These are phyloP conservation scores for Microcebus ravelobensis DNA, from an alignment of 2,113 vertebrate genomes.

Conservation along the genomic window DNA sequence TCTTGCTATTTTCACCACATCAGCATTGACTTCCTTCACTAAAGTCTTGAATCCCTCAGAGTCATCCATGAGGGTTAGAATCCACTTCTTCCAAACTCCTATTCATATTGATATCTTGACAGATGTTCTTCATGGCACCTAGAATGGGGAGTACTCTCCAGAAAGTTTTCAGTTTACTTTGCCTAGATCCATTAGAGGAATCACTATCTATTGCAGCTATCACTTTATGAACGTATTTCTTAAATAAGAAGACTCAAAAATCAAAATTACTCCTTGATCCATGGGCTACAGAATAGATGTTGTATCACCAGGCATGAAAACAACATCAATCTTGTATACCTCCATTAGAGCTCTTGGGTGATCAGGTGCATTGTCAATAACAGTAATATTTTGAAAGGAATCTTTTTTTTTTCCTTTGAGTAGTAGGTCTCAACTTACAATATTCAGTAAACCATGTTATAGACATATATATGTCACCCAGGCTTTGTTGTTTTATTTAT, in stretches of 20 bases:
- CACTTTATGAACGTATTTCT: neutral
- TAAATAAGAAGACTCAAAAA: neutral
- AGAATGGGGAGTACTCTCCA: neutral
- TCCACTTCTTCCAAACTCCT: neutral
- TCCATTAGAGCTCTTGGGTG: neutral
- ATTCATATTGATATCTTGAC: neutral
- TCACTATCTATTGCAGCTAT: neutral
- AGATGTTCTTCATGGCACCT: neutral
- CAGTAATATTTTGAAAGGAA: neutral
- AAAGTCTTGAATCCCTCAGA: neutral
- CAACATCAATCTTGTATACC: neutral
- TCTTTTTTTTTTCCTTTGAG: neutral
- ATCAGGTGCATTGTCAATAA: neutral
- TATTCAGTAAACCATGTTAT: neutral
- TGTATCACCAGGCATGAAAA: neutral
- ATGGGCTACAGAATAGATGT: neutral
- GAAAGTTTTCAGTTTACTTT: neutral
- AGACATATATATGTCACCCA: neutral
- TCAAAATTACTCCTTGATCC: neutral
- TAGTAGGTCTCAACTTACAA: neutral
- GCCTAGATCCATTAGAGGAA: neutral
- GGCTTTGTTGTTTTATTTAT: neutral
- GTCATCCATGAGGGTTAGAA: neutral
- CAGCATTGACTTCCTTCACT: neutral
- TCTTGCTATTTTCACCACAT: neutral